phyloP scores from a whole-genome alignment of 2,797 vertebrate genomes.

The Urosaurus nigricauda region DNA sequence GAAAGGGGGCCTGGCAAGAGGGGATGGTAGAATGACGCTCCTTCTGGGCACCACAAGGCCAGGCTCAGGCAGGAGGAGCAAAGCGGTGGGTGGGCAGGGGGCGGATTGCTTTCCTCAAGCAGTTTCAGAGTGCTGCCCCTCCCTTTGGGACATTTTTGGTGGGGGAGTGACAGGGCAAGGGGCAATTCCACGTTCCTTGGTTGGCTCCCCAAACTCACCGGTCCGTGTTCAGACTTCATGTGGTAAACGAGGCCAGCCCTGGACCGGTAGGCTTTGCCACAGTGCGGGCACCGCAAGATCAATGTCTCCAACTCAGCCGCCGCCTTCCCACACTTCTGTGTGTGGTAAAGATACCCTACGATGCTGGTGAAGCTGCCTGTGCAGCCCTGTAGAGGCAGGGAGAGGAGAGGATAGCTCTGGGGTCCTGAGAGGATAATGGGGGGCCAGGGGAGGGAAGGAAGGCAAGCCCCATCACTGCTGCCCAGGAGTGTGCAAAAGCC shows the following conservation, averaged over 20 bases:
- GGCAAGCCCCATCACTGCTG: too few relatives aligned
- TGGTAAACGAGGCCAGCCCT: slow-evolving; percentile 94
- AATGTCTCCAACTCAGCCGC: slow-evolving; percentile 92
- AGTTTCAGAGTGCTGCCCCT: background rate
- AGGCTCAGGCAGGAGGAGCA: background rate
- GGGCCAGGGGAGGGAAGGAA: too few relatives aligned
- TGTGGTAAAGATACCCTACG: slow-evolving; percentile 94
- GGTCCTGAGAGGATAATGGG: background rate
- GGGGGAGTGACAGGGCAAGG: background rate
- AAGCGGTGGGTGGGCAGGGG: background rate
- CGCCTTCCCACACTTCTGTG: slow-evolving; percentile 93
- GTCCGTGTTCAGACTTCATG: slow-evolving; percentile 90
- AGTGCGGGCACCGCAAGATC: slow-evolving; percentile 91
- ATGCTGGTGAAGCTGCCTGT: slow-evolving; percentile 92
- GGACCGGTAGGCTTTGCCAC: slow-evolving; percentile 90
- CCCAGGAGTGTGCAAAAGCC: background rate
- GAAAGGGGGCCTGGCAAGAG: slow-evolving; percentile 79
- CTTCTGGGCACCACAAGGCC: background rate
- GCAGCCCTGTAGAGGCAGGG: slow-evolving; percentile 84
- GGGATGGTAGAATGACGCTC: background rate
- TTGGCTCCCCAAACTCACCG: slow-evolving; percentile 73
- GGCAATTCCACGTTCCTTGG: background rate
- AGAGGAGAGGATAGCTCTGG: background rate
- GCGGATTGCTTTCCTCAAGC: background rate
- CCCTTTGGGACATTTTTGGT: background rate